Percentiles rank a stretch among this genome's conserved stretches.
phyloP scores from a whole-genome alignment of 92 coral and sea anemone species.

The Parazoanthus darwini region DNA sequence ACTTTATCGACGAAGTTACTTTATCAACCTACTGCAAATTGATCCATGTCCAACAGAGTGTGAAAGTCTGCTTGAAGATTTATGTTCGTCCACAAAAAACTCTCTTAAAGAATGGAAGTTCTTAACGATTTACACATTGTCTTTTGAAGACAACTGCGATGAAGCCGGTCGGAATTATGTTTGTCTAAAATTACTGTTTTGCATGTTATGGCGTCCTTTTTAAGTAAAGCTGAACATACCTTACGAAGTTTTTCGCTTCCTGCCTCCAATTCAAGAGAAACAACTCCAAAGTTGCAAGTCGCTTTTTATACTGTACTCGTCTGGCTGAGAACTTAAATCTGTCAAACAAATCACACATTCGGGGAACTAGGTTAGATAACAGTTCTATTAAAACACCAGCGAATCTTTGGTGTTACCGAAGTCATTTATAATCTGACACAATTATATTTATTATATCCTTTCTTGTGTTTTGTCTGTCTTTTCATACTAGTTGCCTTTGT shows the following conservation, averaged over 20 bases:
- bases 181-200: too few species aligned
- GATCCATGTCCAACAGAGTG: background rate
- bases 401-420: background rate
- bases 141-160: too few species aligned
- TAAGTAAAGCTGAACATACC: background rate
- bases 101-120: background rate
- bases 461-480: background rate
- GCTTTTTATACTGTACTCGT: too few species aligned
- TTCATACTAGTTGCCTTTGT: background rate
- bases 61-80: background rate
- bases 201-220: background rate
- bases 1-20: background rate
- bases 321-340: background rate
- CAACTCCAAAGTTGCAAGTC: too few species aligned
- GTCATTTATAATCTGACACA: background rate
- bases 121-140: background rate
- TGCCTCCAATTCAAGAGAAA: background rate
- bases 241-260: background rate
- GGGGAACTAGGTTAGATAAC: background rate
- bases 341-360: background rate
- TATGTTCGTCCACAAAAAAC: background rate
- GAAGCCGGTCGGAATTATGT: too few species aligned
- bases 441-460: background rate
- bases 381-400: background rate
- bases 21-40: background rate